Evolutionary conservation across 2,797 vertebrate species (phyloP), one percentile per base, ranked within the genome.

Genomic region (Macroramphosus scolopax): DNA sequence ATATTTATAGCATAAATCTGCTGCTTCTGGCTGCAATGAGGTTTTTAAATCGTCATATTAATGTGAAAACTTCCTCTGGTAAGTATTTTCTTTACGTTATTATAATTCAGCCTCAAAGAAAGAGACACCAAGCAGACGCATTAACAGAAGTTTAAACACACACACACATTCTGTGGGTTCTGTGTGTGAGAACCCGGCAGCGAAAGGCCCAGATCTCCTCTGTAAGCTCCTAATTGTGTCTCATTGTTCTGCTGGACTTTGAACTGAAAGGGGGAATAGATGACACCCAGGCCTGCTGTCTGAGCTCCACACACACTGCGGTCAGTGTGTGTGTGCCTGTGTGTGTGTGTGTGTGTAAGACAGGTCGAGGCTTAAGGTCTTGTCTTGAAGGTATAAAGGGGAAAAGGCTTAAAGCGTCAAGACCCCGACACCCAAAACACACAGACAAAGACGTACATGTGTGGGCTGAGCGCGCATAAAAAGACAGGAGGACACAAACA

Each of bases 161-260:
- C 49, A 40, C n/a, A 47, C 22, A 24, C 17, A 45, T 46, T 45
- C 25, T 33, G 5, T 4, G 9, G 46, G 26, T 30, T 64, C 56
- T 45, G 45, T 64, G 60, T 76, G 54, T 65, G 44, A 67, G 72
- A 73, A 55, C 57, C 70, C 49, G 4, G 44, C 59, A 60, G 67
- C 52, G 33, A 86, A 81, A 88, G 72, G 63, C 62, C 37, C 52
- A 51, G 72, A 87, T 78, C 81, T 57, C 49, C 40, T 61, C 74
- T 82, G 54, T 86, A 90, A 91, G 83, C 88, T 75, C 67, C 81
- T 89, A 88, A 90, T 88, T 83, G 82, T 62, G 60, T 42, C 22
- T 43, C 68, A 87, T 90, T 89, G 83, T 89, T 72, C 66, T 72
- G 63, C 5, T 67, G 82, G 68, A 87, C 89, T 91, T 90, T 91